Evolutionary conservation across 1,140 invertebrate species (phyloP).

Genomic region (Chironomus striatipennis): DNA sequence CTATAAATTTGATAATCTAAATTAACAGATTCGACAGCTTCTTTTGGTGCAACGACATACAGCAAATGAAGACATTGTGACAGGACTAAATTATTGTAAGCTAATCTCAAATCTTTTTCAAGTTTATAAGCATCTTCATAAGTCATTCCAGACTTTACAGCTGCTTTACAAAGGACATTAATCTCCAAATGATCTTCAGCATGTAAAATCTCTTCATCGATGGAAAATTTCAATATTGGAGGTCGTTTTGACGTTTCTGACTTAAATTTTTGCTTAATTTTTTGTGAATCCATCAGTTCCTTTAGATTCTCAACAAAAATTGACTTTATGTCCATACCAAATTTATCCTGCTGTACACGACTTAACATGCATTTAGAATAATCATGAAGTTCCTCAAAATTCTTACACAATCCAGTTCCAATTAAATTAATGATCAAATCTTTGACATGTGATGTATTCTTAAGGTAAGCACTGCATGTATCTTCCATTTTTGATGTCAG

Average conservation of each 20-base stretch:
- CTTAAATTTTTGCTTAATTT: slow-evolving; percentile 33
- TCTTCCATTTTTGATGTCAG: slow-evolving; percentile 58
- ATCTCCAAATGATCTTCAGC: slow-evolving; percentile 43
- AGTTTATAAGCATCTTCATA: slow-evolving; percentile 53
- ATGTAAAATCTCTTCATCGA: not conserved
- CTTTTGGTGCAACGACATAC: slow-evolving; percentile 40
- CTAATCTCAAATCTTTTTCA: slow-evolving; percentile 61
- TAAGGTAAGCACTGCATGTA: slow-evolving; percentile 54
- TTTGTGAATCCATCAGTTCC: slow-evolving; percentile 49
- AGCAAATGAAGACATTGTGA: slow-evolving; percentile 65
- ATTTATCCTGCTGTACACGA: slow-evolving; percentile 48
- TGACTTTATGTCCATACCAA: slow-evolving; percentile 47
- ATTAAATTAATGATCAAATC: slow-evolving; percentile 60
- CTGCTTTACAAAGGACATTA: slow-evolving; percentile 67
- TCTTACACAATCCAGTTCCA: slow-evolving; percentile 50
- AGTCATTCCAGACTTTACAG: slow-evolving; percentile 73
- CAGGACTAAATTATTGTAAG: slow-evolving; percentile 60
- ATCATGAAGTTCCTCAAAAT: slow-evolving; percentile 44
- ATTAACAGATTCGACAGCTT: not conserved
- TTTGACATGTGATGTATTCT: slow-evolving; percentile 44
- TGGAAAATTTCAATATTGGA: slow-evolving; percentile 9
- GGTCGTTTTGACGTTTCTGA: not conserved
- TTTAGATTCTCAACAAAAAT: slow-evolving; percentile 50
- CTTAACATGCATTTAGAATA: slow-evolving; percentile 51
- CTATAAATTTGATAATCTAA: not conserved